phyloP scores from a whole-genome alignment of 2,888 invertebrate genomes.

The Mesochorus sp. region DNA sequence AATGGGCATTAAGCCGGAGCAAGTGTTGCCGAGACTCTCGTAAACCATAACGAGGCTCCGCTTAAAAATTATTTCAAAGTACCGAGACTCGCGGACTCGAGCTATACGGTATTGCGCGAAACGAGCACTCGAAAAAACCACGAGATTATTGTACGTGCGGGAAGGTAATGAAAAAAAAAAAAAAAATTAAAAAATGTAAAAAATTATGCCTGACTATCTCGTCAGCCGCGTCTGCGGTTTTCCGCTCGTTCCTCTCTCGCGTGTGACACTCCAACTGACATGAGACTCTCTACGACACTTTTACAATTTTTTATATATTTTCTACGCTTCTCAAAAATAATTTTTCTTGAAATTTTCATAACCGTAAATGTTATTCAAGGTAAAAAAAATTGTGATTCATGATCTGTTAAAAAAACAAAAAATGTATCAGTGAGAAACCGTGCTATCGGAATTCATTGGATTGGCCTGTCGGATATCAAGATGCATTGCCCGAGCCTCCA shows the following conservation, averaged over 20 bases:
- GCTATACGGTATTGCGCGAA: neutral
- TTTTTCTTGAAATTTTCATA: too few relatives aligned
- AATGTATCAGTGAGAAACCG: neutral
- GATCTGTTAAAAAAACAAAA: too few relatives aligned
- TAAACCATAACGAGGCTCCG: slow-evolving; percentile 14
- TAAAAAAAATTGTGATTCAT: neutral
- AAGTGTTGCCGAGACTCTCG: slow-evolving; percentile 12
- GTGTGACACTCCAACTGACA: neutral
- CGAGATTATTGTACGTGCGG: neutral
- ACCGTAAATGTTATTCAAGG: too few relatives aligned
- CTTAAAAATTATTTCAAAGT: slow-evolving; percentile 34
- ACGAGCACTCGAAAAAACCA: slow-evolving; percentile 14
- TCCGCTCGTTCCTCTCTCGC: neutral
- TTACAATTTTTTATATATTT: too few relatives aligned
- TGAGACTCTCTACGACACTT: neutral
- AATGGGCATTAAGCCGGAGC: too few relatives aligned
- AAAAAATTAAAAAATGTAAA: neutral
- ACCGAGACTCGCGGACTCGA: neutral
- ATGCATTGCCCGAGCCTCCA: slow-evolving; percentile 29
- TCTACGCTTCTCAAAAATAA: too few relatives aligned
- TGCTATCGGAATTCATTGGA: slow-evolving; percentile 29
- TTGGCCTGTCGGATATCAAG: slow-evolving; percentile 14
- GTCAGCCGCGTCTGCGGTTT: neutral
- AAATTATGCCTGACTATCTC: neutral
- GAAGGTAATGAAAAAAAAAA: neutral